These are phyloP conservation scores for Phocides pigmalion DNA, from an alignment of 1,140 invertebrate genomes.

Conservation along the genomic window DNA sequence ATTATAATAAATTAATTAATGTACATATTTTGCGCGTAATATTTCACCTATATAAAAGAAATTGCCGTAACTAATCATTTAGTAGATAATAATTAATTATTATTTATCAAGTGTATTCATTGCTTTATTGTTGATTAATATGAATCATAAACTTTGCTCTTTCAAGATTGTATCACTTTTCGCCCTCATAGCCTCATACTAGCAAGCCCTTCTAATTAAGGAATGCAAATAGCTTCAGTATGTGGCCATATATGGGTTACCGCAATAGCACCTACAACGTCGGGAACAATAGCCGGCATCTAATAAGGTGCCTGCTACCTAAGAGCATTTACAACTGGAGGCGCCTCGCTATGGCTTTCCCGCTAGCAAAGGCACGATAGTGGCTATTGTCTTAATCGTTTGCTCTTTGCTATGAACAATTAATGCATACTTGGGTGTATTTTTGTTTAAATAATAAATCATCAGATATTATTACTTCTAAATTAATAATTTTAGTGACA, in stretches of 20 bases:
- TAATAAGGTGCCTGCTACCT: conserved; percentile 43
- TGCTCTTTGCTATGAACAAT: too few relatives aligned
- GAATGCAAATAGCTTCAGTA: conserved; percentile 42
- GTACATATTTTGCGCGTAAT: too few relatives aligned
- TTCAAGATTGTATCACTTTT: conserved; percentile 20
- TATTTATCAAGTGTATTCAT: not conserved
- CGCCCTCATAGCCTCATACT: conserved; percentile 28
- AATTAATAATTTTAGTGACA: too few relatives aligned
- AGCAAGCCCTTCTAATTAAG: conserved; percentile 51
- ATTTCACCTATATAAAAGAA: too few relatives aligned
- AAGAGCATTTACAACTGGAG: conserved; percentile 21
- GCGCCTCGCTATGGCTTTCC: conserved; percentile 4
- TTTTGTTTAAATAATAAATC: too few relatives aligned
- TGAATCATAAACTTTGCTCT: conserved; percentile 24
- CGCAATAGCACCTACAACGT: conserved; percentile 39
- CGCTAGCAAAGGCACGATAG: not conserved
- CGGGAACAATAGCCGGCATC: conserved; percentile 44
- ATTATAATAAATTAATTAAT: too few relatives aligned
- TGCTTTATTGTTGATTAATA: not conserved
- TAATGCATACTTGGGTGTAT: too few relatives aligned
- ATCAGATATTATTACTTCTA: too few relatives aligned
- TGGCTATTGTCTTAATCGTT: not conserved
- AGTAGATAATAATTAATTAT: too few relatives aligned
- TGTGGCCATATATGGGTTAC: conserved; percentile 47
- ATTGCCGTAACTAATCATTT: too few relatives aligned